A percentile compares a stretch with the other conserved stretches of the same genome.
phyloP scores from a whole-genome alignment of 2,888 invertebrate genomes.

The Chromoteleia sp. region DNA sequence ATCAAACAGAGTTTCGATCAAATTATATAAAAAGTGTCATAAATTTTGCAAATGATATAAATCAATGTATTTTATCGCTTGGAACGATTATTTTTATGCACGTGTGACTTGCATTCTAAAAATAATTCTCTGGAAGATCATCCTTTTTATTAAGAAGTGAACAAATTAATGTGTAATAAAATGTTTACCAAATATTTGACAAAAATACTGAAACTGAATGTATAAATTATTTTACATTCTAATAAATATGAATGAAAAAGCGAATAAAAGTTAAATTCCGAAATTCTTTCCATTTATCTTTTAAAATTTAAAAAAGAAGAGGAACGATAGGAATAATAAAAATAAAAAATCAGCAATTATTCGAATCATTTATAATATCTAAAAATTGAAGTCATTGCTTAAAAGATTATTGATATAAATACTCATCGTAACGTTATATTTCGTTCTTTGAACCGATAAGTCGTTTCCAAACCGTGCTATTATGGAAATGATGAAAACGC shows the following conservation, averaged over 20 bases:
- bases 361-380: too few species aligned
- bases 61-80: conserved; percentile 1
- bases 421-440: neutral
- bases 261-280: too few species aligned
- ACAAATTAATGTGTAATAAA: neutral
- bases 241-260: too few species aligned
- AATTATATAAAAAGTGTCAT: conserved; percentile 1
- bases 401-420: neutral
- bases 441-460: neutral
- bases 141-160: neutral
- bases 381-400: too few species aligned
- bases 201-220: neutral
- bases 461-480: neutral
- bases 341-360: too few species aligned
- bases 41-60: conserved; percentile 5
- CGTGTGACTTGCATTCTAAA: neutral
- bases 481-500: conserved; percentile 11
- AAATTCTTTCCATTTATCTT: too few species aligned
- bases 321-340: too few species aligned
- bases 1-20: conserved; percentile 3
- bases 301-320: too few species aligned
- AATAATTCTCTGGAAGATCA: neutral
- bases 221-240: neutral
- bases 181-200: neutral
- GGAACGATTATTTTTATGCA: conserved; percentile 6